Base-by-base conservation (phyloP, 1,140 invertebrate species). In the Pachypsylla venusta region DNA sequence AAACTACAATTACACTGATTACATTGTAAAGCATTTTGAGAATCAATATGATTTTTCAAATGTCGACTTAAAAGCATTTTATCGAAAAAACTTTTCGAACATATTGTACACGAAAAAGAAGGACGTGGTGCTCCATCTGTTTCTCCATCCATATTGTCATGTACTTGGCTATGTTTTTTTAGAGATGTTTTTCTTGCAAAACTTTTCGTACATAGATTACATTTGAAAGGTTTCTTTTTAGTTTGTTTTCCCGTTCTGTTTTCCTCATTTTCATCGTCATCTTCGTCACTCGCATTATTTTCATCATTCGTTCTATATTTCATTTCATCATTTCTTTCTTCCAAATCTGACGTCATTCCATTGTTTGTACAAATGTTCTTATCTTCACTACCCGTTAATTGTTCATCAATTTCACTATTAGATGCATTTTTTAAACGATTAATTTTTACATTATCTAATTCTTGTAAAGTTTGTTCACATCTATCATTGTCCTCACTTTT, bases 11-110 rank as follows among this genome's bases (percentile, higher is more conserved):
- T 25, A 26, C 58, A 59, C 42, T 5, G 5, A 7, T 48, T 22
- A 48, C 42, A 48, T 10, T 22, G 42, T n/a, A 48, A 48, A n/a
- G n/a, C n/a, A 14, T 57, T 57, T 42, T 63, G 62, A 24, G 58
- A 56, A 14, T 57, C 56, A 5, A 53, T 59, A 40, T 59, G 56
- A 3, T 25, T 60, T 53, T 27, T 19, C 20, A 22, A 25, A 27
- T 59, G 58, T 2, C 25, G 5, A 4, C 24, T 59, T 16, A 59
- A 27, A 54, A 20, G 19, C 3, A 14, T n/a, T 26, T 59, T 59
- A 5, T 24, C 16, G 2, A 53, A 7, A 27, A 59, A 59, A 13
- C n/a, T n/a, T 27, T 59, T 54, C 22, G n/a, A 20, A 53, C 58
- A 59, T 48, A 19, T n/a, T 19, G 4, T 10, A 19, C 42, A 48